Percentiles rank a stretch among this genome's conserved stretches.
Conservation (phyloP, 2,113 vertebrate genomes). For the Dasyornis broadbenti region DNA sequence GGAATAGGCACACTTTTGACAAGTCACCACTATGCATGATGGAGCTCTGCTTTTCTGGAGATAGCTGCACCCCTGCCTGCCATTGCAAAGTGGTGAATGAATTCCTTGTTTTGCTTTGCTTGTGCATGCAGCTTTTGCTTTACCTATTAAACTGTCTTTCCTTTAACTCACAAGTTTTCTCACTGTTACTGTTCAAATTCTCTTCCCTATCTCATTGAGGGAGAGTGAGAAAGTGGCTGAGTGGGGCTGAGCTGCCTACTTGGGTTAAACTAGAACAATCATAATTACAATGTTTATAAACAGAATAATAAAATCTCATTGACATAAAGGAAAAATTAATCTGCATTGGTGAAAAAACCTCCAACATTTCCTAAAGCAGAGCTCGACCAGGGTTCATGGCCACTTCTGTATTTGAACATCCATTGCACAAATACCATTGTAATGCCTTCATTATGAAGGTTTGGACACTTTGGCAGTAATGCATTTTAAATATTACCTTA, state of each 20-base stretch:
- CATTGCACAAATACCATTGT: neutral
- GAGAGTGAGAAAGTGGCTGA: neutral
- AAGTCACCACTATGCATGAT: rapidly evolving
- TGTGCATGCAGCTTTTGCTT: neutral
- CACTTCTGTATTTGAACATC: neutral
- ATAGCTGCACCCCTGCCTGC: neutral
- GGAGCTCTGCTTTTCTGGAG: neutral
- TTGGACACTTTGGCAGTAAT: neutral
- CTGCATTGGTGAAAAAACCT: neutral
- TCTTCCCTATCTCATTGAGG: neutral
- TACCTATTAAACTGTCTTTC: neutral
- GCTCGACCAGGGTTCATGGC: neutral
- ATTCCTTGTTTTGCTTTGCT: neutral
- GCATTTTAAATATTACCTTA: neutral
- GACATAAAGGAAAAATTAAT: neutral
- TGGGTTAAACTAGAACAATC: neutral
- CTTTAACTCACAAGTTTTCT: neutral
- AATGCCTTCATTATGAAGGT: neutral
- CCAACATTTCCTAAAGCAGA: neutral
- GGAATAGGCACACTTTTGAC: neutral
- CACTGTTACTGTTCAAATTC: neutral
- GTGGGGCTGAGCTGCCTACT: neutral
- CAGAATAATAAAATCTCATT: neutral
- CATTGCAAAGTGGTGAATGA: neutral
- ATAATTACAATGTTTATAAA: neutral